phyloP scores from a whole-genome alignment of 2,888 invertebrate species.

The Alsophila aescularia region DNA sequence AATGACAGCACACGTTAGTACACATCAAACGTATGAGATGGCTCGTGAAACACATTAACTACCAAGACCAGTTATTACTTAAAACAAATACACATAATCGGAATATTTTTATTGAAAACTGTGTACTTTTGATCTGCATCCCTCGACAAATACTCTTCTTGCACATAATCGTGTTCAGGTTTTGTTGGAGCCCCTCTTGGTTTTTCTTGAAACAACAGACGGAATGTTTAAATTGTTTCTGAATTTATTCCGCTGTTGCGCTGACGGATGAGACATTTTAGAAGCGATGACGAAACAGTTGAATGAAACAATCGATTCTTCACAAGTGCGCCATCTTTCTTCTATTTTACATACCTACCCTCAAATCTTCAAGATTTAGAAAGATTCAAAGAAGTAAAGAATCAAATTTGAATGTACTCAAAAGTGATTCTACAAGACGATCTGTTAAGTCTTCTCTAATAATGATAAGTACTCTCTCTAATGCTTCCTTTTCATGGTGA shows the following conservation, averaged over 20 bases:
- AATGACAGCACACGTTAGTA: constrained; percentile 71
- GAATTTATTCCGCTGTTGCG: constrained; percentile 27
- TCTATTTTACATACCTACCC: no score
- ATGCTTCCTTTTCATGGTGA: neutral
- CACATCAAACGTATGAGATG: constrained; percentile 75
- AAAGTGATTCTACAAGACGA: constrained; percentile 5
- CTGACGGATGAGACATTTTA: constrained; percentile 12
- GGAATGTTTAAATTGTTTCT: constrained; percentile 50
- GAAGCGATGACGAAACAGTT: constrained; percentile 25
- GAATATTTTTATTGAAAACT: constrained; percentile 60
- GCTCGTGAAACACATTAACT: constrained; percentile 70
- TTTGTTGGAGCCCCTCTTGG: constrained; percentile 74
- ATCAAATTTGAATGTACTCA: constrained; percentile 40
- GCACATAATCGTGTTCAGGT: constrained; percentile 62
- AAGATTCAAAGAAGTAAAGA: constrained; percentile 39
- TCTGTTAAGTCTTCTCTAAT: constrained; percentile 11
- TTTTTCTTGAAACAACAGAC: constrained; percentile 78
- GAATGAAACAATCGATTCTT: constrained; percentile 36
- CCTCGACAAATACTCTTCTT: constrained; percentile 60
- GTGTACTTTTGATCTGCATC: constrained; percentile 57
- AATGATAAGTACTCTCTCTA: constrained; percentile 4
- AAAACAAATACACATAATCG: constrained; percentile 64
- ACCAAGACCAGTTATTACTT: constrained; percentile 74
- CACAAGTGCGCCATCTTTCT: no score
- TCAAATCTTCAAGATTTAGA: neutral